Conservation (phyloP, 2,888 invertebrate genomes). For the Tryphoninae sp. region DNA sequence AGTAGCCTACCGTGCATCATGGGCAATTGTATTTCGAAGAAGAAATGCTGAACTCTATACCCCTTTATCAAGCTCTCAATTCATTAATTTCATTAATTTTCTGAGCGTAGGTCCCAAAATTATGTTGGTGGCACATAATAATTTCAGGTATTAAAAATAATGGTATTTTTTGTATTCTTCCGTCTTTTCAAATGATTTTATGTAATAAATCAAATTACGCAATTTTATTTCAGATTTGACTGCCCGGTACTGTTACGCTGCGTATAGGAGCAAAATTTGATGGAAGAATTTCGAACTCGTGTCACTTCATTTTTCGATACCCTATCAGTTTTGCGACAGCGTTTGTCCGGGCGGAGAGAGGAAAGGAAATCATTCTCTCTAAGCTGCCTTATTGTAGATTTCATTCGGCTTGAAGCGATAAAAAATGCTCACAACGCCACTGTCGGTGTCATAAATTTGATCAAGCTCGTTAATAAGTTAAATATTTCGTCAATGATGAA, state of each 20-base stretch:
- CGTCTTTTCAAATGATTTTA: constrained; percentile 19
- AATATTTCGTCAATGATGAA: background rate
- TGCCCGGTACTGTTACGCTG: background rate
- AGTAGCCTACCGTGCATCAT: constrained; percentile 13
- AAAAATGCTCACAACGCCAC: background rate
- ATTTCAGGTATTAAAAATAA: constrained; percentile 19
- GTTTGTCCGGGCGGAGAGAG: background rate
- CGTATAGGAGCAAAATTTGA: constrained; percentile 3
- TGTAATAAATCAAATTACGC: constrained; percentile 3
- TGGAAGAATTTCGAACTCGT: constrained; percentile 14
- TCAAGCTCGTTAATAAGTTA: background rate
- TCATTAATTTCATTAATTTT: constrained; percentile 21
- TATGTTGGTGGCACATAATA: constrained; percentile 1
- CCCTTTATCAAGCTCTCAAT: constrained; percentile 14
- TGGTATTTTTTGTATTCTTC: constrained; percentile 19
- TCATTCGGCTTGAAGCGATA: background rate
- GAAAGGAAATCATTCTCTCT: constrained; percentile 12
- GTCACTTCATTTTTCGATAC: constrained; percentile 9
- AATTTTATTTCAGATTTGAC: constrained; percentile 35
- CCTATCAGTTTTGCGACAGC: constrained; percentile 7
- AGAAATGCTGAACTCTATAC: constrained; percentile 6
- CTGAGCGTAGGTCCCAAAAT: constrained; percentile 12
- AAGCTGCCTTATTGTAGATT: background rate
- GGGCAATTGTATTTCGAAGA: constrained; percentile 10
- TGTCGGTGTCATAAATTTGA: background rate